A percentile compares a stretch with the other conserved stretches of the same genome.
phyloP scores from a whole-genome alignment of 2,113 vertebrate genomes.

The Python bivittatus region DNA sequence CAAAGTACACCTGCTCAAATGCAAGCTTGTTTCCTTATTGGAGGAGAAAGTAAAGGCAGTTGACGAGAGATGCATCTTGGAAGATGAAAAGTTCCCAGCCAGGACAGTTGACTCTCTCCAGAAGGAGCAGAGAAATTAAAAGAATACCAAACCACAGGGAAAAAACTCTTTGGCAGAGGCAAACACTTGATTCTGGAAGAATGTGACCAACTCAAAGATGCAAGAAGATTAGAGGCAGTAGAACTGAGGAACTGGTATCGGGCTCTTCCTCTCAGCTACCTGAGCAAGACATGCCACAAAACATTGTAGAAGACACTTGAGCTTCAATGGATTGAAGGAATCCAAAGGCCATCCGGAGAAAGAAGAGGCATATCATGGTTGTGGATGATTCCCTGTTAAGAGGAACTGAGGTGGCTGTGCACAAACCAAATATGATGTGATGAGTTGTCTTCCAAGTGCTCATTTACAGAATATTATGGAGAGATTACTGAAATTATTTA shows the following conservation, averaged over 20 bases:
- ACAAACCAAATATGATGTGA: background rate
- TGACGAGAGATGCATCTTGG: background rate
- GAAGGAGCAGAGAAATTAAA: background rate
- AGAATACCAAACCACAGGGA: background rate
- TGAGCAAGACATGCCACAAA: background rate
- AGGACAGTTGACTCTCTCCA: background rate
- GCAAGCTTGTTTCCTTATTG: background rate
- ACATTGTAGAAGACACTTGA: background rate
- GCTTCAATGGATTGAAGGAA: background rate
- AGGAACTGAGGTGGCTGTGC: background rate
- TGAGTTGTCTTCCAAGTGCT: no score
- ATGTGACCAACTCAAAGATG: background rate
- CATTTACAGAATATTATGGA: no score
- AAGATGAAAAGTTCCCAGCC: background rate
- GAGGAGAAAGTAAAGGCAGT: background rate
- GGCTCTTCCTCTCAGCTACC: background rate
- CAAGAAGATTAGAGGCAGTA: background rate
- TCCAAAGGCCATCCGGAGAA: background rate
- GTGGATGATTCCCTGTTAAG: background rate
- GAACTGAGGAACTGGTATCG: background rate
- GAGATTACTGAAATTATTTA: no score
- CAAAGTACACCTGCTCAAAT: background rate
- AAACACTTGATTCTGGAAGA: background rate
- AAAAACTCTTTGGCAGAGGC: background rate
- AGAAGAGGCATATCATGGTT: background rate